Evolutionary conservation across 2,113 vertebrate genomes (phyloP), one percentile per base, ranked within the genome.

Genomic region (Pampusana beccarii): DNA sequence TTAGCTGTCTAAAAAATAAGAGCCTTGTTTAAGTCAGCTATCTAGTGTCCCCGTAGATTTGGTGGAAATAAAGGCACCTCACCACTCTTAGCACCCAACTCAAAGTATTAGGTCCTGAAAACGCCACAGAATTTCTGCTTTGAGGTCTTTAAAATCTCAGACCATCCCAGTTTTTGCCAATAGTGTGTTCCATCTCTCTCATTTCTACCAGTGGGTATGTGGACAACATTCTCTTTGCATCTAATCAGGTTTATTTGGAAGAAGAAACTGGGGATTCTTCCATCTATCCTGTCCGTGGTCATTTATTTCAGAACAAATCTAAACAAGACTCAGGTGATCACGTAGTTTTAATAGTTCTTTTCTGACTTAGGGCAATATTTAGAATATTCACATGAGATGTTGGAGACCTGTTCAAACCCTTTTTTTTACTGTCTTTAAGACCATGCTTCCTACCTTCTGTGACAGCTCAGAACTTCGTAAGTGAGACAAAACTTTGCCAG

Each of bases 1-100:
- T 95, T 86, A 95, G 73, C 56, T 84, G 33, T 61, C 31, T 87
- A 61, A 93, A 84, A 93, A 42, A 69, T 44, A 48, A 93, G 38
- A 91, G 42, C 21, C 50, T 79, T 92, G 50, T 79, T 26, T 70
- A 66, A 93, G 56, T 86, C 67, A 80, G 54, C n/a, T 86, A 25
- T 36, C 74, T 86, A n/a, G 7, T 70, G 21, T 90, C 53, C 34
- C 77, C 84, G 34, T 38, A 64, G 80, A 33, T 89, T 67, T 86
- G 26, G 29, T 84, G 57, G 67, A 86, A 89, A 81, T 53, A 61
- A 93, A 88, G 54, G 71, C 9, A 19, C 31, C 11, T 84, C 16
- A 40, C 21, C 75, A 9, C 54, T 73, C 18, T 74, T 64, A 71
- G 34, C 38, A 87, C 53, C 48, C 33, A 89, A 14, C 16, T 57